Evolutionary conservation across 1,140 invertebrate genomes (phyloP), one percentile per base, ranked within the genome.

Genomic region (Elymnias hypermnestra): DNA sequence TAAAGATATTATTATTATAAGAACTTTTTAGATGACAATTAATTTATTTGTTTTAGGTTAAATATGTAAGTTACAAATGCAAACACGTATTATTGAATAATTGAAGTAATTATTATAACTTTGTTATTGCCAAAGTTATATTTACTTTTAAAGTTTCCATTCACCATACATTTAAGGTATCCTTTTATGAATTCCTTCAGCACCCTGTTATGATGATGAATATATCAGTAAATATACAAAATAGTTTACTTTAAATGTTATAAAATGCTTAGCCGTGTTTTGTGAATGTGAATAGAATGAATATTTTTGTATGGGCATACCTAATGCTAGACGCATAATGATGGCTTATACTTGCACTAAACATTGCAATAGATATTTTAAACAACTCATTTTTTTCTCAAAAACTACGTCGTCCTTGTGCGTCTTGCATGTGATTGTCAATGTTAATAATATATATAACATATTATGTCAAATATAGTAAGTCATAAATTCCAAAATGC

Each of bases 241-340:
- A 41, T 48, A 50, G 17, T 18, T 37, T 28, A 25, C 18, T 7
- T 9, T 50, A 50, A 50, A 40, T 50, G 9, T 42, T 58, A 63
- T 71, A 59, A 61, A 62, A 69, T 76, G 73, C 70, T 75, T 79
- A 75, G 71, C 47, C 28, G 47, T 70, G 47, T 63, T 72, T 64
- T 67, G 67, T 69, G 65, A 78, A 76, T 68, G 72, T 61, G 73
- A 81, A 82, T 33, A 71, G 72, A 65, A 79, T 74, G 66, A 37
- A 49, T 84, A 84, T 84, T 84, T 84, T 84, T 84, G 74, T 84
- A 84, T 84, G 76, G 54, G 14, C 57, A 51, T 51, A 62, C 15
- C 25, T 23, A 26, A 37, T 22, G 25, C 29, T 25, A 9, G 33
- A 8, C 31, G 31, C 33, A 31, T 25, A 38, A 8, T 29, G 3